Conservation (phyloP, 64 coral and sea anemone species). For the Dendronephthya gigantea region DNA sequence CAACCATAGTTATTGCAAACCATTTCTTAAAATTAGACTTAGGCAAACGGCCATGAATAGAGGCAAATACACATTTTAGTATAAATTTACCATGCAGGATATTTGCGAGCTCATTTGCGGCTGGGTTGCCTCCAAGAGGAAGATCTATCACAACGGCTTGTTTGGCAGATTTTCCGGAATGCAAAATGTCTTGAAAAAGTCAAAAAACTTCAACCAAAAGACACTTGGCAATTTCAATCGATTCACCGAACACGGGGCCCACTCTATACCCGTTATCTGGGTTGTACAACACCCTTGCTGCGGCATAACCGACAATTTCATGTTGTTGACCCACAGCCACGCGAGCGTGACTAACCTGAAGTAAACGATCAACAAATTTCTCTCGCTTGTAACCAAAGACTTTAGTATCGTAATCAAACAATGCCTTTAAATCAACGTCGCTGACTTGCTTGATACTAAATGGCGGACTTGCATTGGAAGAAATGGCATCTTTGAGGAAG, state of each 20-base stretch:
- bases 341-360: background rate
- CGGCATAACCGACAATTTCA: constrained; percentile 30
- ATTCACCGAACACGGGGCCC: constrained; percentile 24
- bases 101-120: background rate
- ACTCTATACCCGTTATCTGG: constrained; percentile 22
- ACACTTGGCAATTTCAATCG: constrained; percentile 13
- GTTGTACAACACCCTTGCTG: background rate
- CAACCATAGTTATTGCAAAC: constrained; percentile 6
- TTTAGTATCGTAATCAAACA: constrained; percentile 14
- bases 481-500: background rate
- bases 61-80: background rate
- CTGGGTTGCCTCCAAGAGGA: background rate
- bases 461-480: background rate
- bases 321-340: constrained; percentile 14
- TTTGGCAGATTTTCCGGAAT: background rate
- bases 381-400: constrained; percentile 28
- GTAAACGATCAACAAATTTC: constrained; percentile 18
- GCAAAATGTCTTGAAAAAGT: constrained; percentile 10
- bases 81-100: background rate
- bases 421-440: background rate
- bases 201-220: constrained; percentile 20
- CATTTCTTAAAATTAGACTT: constrained; percentile 20
- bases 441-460: background rate
- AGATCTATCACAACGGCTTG: background rate
- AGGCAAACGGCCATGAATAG: background rate